Percentiles rank a stretch among this genome's conserved stretches.
These are phyloP conservation scores for Fistularia commersonii DNA, from an alignment of 2,797 vertebrate genomes.

Conservation along the genomic window DNA sequence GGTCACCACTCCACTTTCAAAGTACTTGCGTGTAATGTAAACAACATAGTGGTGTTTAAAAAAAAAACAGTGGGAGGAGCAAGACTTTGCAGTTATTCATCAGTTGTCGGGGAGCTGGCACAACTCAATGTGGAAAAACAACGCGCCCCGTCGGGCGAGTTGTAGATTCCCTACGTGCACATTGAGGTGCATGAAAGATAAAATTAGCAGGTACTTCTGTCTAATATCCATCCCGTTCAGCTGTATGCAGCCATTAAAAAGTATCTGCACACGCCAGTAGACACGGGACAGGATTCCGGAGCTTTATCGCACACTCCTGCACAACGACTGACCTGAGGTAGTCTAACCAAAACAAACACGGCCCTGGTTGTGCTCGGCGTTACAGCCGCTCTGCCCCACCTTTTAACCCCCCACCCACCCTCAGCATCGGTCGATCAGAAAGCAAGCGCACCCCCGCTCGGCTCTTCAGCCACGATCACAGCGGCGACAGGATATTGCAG, in stretches of 20 bases:
- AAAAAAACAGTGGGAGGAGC: constrained; percentile 6
- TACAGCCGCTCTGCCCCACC: constrained; percentile 29
- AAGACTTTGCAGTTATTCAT: constrained; percentile 33
- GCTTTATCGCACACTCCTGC: neutral
- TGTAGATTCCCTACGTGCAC: constrained; percentile 10
- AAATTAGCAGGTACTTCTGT: constrained; percentile 2
- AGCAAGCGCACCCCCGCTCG: constrained; percentile 7
- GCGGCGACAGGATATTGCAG: constrained; percentile 63
- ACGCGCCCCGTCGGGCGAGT: constrained; percentile 12
- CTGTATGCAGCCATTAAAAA: too few relatives aligned
- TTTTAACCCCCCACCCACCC: constrained; percentile 17
- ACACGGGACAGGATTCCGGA: too few relatives aligned
- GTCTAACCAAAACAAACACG: constrained; percentile 39
- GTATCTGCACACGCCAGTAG: too few relatives aligned
- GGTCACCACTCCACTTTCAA: too few relatives aligned
- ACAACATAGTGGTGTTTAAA: too few relatives aligned
- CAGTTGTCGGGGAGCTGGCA: constrained; percentile 51
- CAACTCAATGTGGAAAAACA: constrained; percentile 39
- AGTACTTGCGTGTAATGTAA: too few relatives aligned
- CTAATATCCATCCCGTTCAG: constrained; percentile 6
- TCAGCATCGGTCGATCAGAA: too few relatives aligned
- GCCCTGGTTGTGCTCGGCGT: constrained; percentile 1
- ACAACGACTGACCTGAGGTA: constrained; percentile 3
- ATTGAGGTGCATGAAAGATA: constrained; percentile 21
- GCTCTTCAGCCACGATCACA: constrained; percentile 42